Percentiles rank a stretch among this genome's conserved stretches.
Conservation (phyloP, 92 coral and sea anemone genomes). For the Epizoanthus scotinus region DNA sequence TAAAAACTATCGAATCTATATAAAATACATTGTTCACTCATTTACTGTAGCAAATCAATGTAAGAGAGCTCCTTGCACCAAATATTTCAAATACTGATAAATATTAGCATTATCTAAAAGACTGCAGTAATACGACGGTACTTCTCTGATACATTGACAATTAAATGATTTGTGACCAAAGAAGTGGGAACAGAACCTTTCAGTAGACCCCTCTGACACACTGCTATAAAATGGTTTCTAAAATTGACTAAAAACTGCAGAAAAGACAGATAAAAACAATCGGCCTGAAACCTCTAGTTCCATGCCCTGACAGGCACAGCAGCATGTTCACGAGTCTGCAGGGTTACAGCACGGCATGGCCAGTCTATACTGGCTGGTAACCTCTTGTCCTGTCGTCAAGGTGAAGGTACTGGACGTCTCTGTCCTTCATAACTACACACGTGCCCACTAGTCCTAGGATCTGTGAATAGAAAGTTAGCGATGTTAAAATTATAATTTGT, state of each 20-base stretch:
- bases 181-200: too few relatives aligned
- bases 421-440: constrained; percentile 65
- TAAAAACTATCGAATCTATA: too few relatives aligned
- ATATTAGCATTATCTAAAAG: too few relatives aligned
- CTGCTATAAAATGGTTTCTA: too few relatives aligned
- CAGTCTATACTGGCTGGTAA: constrained; percentile 25
- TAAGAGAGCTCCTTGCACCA: too few relatives aligned
- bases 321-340: background rate
- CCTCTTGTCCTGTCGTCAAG: constrained; percentile 67
- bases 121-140: too few relatives aligned
- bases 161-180: too few relatives aligned
- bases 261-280: background rate
- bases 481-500: background rate
- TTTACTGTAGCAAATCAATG: too few relatives aligned
- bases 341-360: background rate
- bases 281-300: background rate
- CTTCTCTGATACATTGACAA: too few relatives aligned
- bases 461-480: constrained; percentile 43
- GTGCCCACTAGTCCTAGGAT: constrained; percentile 77
- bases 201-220: too few relatives aligned
- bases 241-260: background rate
- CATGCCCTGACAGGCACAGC: background rate
- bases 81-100: too few relatives aligned
- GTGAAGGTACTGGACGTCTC: constrained; percentile 54
- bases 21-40: too few relatives aligned